phyloP scores from a whole-genome alignment of 2,797 vertebrate species.

The Cyclopterus lumpus region DNA sequence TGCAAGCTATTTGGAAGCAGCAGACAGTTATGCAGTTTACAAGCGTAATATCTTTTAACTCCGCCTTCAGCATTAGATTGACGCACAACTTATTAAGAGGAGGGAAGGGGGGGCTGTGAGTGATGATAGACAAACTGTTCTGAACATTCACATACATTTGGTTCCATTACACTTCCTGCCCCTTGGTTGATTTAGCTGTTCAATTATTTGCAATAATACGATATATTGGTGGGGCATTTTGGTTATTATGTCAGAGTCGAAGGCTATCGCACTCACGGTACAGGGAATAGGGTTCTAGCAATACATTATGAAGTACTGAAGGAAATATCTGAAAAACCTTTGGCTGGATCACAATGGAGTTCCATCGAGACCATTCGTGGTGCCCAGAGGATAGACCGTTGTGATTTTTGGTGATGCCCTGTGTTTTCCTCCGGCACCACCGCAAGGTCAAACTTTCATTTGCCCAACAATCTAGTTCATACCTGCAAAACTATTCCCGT shows the following conservation, averaged over 20 bases:
- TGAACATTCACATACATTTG: background rate
- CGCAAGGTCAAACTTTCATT: background rate
- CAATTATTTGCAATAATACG: background rate
- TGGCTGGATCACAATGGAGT: background rate
- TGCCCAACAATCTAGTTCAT: background rate
- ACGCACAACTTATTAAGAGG: background rate
- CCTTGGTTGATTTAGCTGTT: background rate
- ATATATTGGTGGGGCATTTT: background rate
- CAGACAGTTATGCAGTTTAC: slow-evolving; percentile 28
- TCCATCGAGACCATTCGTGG: background rate
- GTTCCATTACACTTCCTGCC: background rate
- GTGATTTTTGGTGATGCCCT: background rate
- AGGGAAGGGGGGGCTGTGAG: background rate
- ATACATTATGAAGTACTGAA: background rate
- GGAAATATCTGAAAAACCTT: background rate
- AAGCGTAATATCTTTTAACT: slow-evolving; percentile 19
- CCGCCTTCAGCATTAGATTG: slow-evolving; percentile 19
- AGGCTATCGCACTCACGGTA: background rate
- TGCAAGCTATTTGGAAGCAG: slow-evolving; percentile 46
- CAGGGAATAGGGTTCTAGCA: background rate
- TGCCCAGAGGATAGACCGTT: background rate
- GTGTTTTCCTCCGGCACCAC: background rate
- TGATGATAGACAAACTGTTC: slow-evolving; percentile 16
- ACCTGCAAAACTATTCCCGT: background rate
- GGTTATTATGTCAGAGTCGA: background rate